phyloP scores from a whole-genome alignment of 2,797 vertebrate genomes.

The Zenarchopterus dispar region DNA sequence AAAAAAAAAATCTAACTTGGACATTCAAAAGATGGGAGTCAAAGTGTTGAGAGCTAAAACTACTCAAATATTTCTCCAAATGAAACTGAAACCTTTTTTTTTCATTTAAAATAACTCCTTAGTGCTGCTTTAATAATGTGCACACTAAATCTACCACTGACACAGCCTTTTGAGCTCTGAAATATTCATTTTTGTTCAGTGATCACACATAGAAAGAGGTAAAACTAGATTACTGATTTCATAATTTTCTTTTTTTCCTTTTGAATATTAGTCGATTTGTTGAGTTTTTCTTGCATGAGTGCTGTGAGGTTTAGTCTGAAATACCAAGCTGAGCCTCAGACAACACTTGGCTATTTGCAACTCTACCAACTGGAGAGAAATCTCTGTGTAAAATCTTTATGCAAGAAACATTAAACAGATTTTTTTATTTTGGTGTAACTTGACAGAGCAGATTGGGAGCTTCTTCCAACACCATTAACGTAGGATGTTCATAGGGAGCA shows the following conservation, averaged over 20 bases:
- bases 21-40: too few species aligned
- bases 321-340: too few species aligned
- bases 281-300: not conserved
- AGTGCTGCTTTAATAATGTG: too few species aligned
- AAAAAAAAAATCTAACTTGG: too few species aligned
- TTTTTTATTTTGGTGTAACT: slow-evolving; percentile 4
- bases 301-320: not conserved
- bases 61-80: too few species aligned
- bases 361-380: not conserved
- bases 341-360: not conserved
- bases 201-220: not conserved
- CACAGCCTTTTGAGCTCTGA: not conserved
- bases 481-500: slow-evolving; percentile 4
- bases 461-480: slow-evolving; percentile 10
- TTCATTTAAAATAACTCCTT: too few species aligned
- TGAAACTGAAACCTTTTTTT: too few species aligned
- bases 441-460: slow-evolving; percentile 3
- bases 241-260: too few species aligned
- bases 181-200: slow-evolving; percentile 6
- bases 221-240: not conserved
- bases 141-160: too few species aligned
- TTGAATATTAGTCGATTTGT: not conserved
- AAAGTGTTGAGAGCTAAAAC: too few species aligned
- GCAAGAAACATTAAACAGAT: not conserved
- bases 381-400: not conserved